Conservation (phyloP, 2,797 vertebrate genomes). For the Arremon aurantiirostris region DNA sequence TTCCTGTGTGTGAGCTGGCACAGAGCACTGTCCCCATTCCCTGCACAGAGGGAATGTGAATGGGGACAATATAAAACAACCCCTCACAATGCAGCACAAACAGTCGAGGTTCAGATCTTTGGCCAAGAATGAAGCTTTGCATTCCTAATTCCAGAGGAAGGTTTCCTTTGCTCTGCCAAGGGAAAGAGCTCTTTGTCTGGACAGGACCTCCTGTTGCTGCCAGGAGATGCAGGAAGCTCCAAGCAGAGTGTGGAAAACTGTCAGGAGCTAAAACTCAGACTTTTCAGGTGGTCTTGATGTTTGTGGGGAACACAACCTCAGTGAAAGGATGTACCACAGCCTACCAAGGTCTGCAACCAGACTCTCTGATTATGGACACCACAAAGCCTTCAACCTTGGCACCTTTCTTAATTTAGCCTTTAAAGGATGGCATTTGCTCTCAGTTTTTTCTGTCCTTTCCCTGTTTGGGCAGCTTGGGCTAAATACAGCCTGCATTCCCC, state of each 20-base stretch:
- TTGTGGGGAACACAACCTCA: fast-evolving
- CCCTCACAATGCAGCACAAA: conserved; percentile 8
- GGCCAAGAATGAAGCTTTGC: conserved; percentile 43
- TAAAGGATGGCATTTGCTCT: neutral
- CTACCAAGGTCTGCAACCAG: neutral
- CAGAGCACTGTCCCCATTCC: neutral
- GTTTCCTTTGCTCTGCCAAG: neutral
- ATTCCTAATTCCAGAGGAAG: conserved; percentile 5
- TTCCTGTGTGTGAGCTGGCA: neutral
- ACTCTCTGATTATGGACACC: neutral
- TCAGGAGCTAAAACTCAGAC: neutral
- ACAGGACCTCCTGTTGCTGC: neutral
- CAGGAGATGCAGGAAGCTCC: neutral
- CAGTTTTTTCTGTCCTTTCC: neutral
- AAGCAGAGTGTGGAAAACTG: neutral
- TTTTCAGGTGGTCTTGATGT: neutral
- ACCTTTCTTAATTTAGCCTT: neutral
- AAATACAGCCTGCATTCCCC: neutral
- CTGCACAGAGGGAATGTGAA: neutral
- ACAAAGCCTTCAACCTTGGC: neutral
- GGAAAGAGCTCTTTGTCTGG: neutral
- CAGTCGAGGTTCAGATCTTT: conserved; percentile 8
- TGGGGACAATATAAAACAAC: conserved; percentile 13
- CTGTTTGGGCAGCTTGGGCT: neutral
- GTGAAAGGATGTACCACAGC: neutral